Conservation (phyloP, 2,113 vertebrate species). For the Cephalophus harveyi region DNA sequence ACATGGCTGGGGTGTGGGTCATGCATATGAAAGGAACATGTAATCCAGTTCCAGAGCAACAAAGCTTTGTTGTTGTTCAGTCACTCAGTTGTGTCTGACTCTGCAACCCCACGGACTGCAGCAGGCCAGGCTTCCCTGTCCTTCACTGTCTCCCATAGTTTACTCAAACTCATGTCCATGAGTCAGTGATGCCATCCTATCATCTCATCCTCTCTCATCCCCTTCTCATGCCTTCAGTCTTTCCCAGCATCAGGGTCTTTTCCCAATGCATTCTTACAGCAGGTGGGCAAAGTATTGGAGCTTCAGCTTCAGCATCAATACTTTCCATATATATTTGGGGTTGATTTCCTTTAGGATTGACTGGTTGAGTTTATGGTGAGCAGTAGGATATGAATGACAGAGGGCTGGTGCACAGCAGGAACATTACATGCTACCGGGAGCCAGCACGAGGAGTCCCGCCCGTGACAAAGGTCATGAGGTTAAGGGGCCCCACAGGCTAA, state of each 20-base stretch:
- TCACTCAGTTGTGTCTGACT: neutral
- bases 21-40: neutral
- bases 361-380: neutral
- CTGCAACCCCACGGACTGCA: neutral
- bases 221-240: neutral
- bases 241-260: neutral
- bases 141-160: neutral
- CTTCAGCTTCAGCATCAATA: neutral
- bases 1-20: neutral
- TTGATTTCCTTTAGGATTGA: neutral
- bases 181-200: neutral
- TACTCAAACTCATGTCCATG: neutral
- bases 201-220: neutral
- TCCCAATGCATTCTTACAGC: neutral
- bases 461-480: too few relatives aligned
- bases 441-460: too few relatives aligned
- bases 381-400: too few relatives aligned
- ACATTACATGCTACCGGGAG: rapidly evolving
- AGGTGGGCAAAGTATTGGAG: neutral
- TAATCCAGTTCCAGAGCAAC: neutral
- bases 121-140: neutral
- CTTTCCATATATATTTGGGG: neutral
- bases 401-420: neutral
- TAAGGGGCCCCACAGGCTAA: too few relatives aligned
- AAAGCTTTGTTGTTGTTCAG: neutral